phyloP scores from a whole-genome alignment of 2,888 invertebrate genomes.

The Drosophila buzzatii region DNA sequence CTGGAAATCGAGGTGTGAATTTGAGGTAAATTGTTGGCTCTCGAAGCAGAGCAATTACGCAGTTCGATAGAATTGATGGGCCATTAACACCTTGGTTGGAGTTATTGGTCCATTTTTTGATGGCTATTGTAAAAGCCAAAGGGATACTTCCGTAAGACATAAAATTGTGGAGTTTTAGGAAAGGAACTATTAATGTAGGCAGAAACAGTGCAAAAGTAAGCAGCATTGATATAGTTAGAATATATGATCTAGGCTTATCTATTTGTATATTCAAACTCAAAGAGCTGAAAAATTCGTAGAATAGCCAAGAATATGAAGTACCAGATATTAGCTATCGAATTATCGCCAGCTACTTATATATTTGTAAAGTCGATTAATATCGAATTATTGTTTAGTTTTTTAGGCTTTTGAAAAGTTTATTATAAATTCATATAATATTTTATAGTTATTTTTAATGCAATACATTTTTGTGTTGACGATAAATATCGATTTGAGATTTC shows the following conservation, averaged over 20 bases:
- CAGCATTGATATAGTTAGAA: not conserved
- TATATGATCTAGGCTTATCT: not conserved
- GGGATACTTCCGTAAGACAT: not conserved
- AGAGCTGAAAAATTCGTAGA: not conserved
- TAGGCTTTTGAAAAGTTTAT: too few relatives aligned
- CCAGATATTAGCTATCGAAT: not conserved
- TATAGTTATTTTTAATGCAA: not conserved
- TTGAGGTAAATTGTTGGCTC: slow-evolving; percentile 62
- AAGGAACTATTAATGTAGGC: not conserved
- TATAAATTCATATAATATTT: too few relatives aligned
- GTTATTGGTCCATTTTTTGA: slow-evolving; percentile 5
- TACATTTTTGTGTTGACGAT: not conserved
- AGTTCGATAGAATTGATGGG: slow-evolving; percentile 62
- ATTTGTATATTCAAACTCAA: not conserved
- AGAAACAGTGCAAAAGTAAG: not conserved
- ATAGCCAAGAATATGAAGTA: not conserved
- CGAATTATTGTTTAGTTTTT: not conserved
- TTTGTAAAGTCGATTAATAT: not conserved
- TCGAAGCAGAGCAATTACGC: slow-evolving; percentile 58
- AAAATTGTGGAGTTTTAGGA: not conserved
- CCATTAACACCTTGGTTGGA: slow-evolving; percentile 79
- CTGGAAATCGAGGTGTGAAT: slow-evolving; percentile 60
- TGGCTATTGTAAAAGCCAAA: not conserved
- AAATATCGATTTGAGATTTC: not conserved
- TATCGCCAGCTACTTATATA: not conserved